Percentiles rank a stretch among this genome's conserved stretches.
phyloP scores from a whole-genome alignment of 1,140 invertebrate species.

The Bemisia tabaci region DNA sequence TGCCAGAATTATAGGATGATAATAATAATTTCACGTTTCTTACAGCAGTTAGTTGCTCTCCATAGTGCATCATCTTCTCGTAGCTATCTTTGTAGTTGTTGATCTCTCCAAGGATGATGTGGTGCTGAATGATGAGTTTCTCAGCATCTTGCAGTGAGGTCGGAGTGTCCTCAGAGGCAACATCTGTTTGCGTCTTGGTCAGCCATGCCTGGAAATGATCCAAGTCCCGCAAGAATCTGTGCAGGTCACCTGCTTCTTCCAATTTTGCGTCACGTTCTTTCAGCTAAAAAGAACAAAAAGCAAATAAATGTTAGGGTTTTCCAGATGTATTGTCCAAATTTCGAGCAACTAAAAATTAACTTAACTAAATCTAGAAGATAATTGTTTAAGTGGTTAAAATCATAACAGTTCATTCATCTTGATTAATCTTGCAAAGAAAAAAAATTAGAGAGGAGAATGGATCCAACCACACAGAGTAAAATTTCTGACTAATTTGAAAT shows the following conservation, averaged over 20 bases:
- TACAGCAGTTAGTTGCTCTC: constrained; percentile 81
- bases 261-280: constrained; percentile 95
- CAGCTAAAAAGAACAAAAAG: constrained; percentile 37
- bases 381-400: background rate
- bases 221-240: constrained; percentile 93
- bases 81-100: constrained; percentile 98
- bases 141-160: constrained; percentile 93
- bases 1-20: constrained; percentile 4
- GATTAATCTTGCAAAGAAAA: too few species aligned
- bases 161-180: constrained; percentile 96
- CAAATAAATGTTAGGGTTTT: constrained; percentile 14
- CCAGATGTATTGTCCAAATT: background rate
- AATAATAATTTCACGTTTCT: constrained; percentile 24
- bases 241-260: constrained; percentile 96
- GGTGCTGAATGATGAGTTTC: constrained; percentile 89
- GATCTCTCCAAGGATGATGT: constrained; percentile 96
- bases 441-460: too few species aligned
- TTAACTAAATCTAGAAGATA: background rate
- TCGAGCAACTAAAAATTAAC: background rate
- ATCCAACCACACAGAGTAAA: too few species aligned
- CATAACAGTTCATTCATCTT: background rate
- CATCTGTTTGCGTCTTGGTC: constrained; percentile 92
- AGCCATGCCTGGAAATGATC: constrained; percentile 99
- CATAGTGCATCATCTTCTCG: constrained; percentile 98
- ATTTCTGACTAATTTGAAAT: too few species aligned